Percentiles rank a stretch among this genome's conserved stretches.
Evolutionary conservation across 2,113 vertebrate species (phyloP).

Genomic region (Corythaeola cristata): DNA sequence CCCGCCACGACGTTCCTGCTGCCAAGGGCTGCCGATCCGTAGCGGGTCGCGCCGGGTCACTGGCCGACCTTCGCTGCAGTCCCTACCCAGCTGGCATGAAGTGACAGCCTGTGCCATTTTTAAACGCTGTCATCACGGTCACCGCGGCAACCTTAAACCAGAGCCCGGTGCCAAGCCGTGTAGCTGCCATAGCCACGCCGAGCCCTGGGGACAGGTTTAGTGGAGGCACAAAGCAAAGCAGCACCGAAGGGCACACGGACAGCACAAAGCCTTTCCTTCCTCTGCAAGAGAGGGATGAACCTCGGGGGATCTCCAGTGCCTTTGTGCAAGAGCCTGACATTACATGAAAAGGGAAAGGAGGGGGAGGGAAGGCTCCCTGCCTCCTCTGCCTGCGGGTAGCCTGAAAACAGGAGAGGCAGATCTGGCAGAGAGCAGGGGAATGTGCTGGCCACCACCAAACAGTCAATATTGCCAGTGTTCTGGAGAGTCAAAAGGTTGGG

Average conservation of each 20-base stretch:
- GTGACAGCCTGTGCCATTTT: conserved; percentile 20
- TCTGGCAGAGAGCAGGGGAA: background rate
- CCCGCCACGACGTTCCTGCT: fast-evolving
- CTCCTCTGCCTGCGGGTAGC: background rate
- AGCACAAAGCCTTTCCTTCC: background rate
- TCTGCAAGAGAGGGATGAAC: background rate
- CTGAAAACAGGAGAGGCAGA: background rate
- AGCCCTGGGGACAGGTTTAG: background rate
- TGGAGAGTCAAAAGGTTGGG: fast-evolving
- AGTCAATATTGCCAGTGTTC: background rate
- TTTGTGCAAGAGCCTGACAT: background rate
- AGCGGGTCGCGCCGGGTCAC: background rate
- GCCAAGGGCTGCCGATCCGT: background rate
- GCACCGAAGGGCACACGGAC: background rate
- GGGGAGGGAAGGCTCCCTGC: background rate
- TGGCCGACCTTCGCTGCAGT: background rate
- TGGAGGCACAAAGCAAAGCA: background rate
- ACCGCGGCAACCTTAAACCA: background rate
- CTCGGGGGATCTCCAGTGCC: fast-evolving
- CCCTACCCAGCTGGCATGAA: background rate
- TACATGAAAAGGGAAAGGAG: background rate
- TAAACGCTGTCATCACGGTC: conserved; percentile 11
- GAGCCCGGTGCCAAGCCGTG: background rate
- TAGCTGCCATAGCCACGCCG: background rate
- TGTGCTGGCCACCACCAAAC: background rate